Evolutionary conservation across 23 tunicate genomes (phyloP), one percentile per base, ranked within the genome.

Genomic region (Pegea sp.): DNA sequence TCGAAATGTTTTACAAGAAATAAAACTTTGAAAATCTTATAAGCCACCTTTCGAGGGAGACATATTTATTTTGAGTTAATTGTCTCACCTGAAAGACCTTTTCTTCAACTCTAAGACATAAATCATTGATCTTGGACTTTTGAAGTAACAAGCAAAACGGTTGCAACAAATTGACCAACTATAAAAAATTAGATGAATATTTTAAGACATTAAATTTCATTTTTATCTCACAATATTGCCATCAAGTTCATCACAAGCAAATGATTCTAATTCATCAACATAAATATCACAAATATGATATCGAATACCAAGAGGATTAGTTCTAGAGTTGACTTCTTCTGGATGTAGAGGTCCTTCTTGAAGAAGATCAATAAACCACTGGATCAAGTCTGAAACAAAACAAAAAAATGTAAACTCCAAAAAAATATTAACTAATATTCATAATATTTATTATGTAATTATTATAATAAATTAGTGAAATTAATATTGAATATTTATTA

Each of bases 211-310:
- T n/a, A n/a, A n/a, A n/a, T n/a, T n/a, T n/a, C n/a, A n/a, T n/a
- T n/a, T n/a, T n/a, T n/a, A n/a, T n/a, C n/a, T n/a, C n/a, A n/a
- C n/a, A n/a, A n/a, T n/a, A n/a, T n/a, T n/a, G n/a, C n/a, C n/a
- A n/a, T n/a, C n/a, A 0, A 84, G 29, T 20, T 42, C 27, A n/a
- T 64, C 71, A 21, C 56, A 31, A n/a, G 64, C 69, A 20, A 22
- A 22, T 18, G 56, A 33, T 29, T 70, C 49, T 7, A 87, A 31
- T 44, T 87, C 88, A 3, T 70, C 79, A 22, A 76, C 21, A 64
- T 67, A 87, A 30, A 87, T 56, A 60, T 75, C 88, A 28, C 54
- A 24, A 44, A 87, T 59, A 42, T 76, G 88, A 42, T 61, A 57
- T 5, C 77, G 69, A 20, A 89, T 28, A 1, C 98, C 98, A 34